Conservation (phyloP, 2,888 invertebrate species). For the Drosophila monieri region DNA sequence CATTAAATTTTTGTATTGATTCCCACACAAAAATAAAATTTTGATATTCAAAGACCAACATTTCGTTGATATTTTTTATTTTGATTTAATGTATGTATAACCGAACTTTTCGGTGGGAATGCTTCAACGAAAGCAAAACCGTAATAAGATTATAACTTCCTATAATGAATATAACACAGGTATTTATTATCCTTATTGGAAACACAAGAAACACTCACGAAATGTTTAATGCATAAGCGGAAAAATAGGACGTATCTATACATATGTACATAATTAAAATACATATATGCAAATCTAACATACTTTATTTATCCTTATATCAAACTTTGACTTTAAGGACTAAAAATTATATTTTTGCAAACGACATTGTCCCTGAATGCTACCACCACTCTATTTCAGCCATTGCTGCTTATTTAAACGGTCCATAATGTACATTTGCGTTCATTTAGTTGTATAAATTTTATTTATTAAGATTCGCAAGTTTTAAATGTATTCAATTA, state of each 20-base stretch:
- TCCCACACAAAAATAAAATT: not conserved
- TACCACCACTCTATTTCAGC: conserved; percentile 24
- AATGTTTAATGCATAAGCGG: conserved; percentile 30
- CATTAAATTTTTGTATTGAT: not conserved
- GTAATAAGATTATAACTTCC: conserved; percentile 75
- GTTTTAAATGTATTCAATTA: conserved; percentile 18
- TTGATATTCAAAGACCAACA: conserved; percentile 54
- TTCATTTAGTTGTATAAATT: conserved; percentile 6
- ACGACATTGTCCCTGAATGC: conserved; percentile 29
- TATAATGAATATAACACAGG: conserved; percentile 77
- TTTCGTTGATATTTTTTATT: conserved; percentile 71
- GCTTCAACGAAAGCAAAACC: conserved; percentile 75
- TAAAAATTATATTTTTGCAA: conserved; percentile 18
- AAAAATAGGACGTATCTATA: conserved; percentile 36
- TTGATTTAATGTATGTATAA: conserved; percentile 60
- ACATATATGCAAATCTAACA: conserved; percentile 14
- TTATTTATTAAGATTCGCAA: conserved; percentile 1
- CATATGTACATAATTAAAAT: conserved; percentile 25
- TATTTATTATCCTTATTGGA: conserved; percentile 50
- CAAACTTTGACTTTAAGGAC: not conserved
- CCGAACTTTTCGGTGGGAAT: conserved; percentile 76
- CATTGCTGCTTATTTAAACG: conserved; percentile 15
- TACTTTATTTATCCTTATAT: conserved; percentile 9
- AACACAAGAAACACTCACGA: conserved; percentile 55
- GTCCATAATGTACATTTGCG: conserved; percentile 5